Percentiles rank a stretch among this genome's conserved stretches.
Conservation (phyloP, 2,888 invertebrate genomes). For the Drosophila pegasa region DNA sequence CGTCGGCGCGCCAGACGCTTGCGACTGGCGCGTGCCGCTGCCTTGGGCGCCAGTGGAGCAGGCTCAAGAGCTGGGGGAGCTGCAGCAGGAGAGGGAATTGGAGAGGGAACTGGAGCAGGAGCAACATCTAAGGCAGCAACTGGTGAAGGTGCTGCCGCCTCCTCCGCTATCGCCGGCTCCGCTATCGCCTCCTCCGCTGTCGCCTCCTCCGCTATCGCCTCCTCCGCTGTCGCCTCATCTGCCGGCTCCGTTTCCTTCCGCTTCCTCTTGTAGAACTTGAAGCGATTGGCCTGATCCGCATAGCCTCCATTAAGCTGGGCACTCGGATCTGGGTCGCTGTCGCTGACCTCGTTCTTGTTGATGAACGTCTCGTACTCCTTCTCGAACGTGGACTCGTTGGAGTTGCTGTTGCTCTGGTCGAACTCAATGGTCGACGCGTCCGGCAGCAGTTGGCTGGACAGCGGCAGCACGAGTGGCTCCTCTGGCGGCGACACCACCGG, state of each 20-base stretch:
- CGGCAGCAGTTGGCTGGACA: conserved; percentile 31
- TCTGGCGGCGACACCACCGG: conserved; percentile 11
- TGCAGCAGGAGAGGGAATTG: neutral
- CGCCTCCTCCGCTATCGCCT: neutral
- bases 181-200: neutral
- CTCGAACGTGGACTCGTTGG: conserved; percentile 80
- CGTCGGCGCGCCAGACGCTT: conserved; percentile 54
- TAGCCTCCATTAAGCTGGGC: conserved; percentile 41
- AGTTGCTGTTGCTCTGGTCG: conserved; percentile 74
- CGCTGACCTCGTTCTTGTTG: conserved; percentile 75
- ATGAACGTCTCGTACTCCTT: conserved; percentile 82
- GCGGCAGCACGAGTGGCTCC: conserved; percentile 19
- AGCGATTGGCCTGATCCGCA: conserved; percentile 66
- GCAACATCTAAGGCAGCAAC: neutral
- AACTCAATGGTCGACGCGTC: conserved; percentile 59
- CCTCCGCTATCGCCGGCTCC: conserved; percentile 29
- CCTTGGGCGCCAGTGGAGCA: conserved; percentile 30
- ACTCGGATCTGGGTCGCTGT: conserved; percentile 48
- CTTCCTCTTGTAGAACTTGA: conserved; percentile 80
- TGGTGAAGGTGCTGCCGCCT: no score
- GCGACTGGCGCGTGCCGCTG: conserved; percentile 48
- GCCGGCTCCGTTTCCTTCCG: conserved; percentile 65
- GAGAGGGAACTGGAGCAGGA: neutral
- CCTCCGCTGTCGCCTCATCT: neutral
- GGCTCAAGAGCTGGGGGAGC: neutral